Conservation (phyloP, 1,140 invertebrate genomes). For the Ceratosolen solmsi region DNA sequence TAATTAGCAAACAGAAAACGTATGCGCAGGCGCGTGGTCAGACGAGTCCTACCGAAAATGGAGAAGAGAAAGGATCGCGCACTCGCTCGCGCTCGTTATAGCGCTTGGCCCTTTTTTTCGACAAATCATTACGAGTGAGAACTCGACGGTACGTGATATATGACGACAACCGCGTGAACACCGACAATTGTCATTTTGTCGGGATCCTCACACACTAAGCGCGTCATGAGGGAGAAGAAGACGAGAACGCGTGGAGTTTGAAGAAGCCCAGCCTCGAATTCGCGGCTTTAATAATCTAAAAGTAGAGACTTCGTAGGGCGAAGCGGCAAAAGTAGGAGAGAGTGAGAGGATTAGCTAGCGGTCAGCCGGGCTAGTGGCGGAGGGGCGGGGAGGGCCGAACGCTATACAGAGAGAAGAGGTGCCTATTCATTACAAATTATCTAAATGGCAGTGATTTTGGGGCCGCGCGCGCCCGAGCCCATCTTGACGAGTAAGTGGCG, state of each 20-base stretch:
- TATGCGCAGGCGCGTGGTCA: not conserved
- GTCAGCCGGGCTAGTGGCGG: too few relatives aligned
- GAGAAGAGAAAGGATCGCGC: not conserved
- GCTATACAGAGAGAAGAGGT: too few relatives aligned
- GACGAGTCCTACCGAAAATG: not conserved
- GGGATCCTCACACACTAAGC: not conserved
- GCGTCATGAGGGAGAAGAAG: constrained; percentile 28
- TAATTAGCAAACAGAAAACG: constrained; percentile 26
- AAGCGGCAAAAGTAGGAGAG: constrained; percentile 29
- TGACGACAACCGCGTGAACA: constrained; percentile 37
- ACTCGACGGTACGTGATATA: constrained; percentile 44
- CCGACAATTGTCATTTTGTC: constrained; percentile 56
- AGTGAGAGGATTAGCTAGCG: too few relatives aligned
- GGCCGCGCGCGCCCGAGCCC: constrained; percentile 56
- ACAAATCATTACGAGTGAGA: constrained; percentile 16
- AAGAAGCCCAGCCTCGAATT: not conserved
- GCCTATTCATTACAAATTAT: constrained; percentile 76
- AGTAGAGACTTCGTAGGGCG: constrained; percentile 41
- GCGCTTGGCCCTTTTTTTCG: constrained; percentile 26
- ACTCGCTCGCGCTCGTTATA: constrained; percentile 18
- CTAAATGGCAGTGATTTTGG: constrained; percentile 75
- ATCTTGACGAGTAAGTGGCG: constrained; percentile 74
- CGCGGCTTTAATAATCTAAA: constrained; percentile 39
- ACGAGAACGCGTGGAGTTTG: not conserved
- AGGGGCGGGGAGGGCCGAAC: not conserved